These are phyloP conservation scores for Hartigia nigra DNA, from an alignment of 2,888 invertebrate species.

Conservation along the genomic window DNA sequence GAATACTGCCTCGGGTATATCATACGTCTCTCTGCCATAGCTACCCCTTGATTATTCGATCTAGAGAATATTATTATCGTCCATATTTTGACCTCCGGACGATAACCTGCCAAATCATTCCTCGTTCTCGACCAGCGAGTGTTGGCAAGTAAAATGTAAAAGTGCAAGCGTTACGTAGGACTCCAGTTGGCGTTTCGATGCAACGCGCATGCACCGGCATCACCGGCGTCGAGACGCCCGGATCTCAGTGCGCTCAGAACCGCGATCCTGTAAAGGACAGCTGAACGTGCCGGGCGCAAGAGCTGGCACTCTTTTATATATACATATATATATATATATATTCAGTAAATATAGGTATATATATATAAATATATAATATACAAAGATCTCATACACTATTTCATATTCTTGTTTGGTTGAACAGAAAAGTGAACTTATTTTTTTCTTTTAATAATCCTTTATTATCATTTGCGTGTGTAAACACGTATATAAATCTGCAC, in stretches of 20 bases:
- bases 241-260: constrained; percentile 60
- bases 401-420: not conserved
- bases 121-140: not conserved
- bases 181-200: not conserved
- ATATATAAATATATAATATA: not conserved
- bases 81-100: not conserved
- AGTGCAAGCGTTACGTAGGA: not conserved
- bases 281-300: not conserved
- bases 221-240: constrained; percentile 48
- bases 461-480: not conserved
- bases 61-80: not conserved
- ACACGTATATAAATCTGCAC: not conserved
- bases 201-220: constrained; percentile 52
- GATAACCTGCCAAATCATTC: not conserved
- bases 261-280: constrained; percentile 49
- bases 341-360: not conserved
- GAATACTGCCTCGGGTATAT: not conserved
- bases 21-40: not conserved
- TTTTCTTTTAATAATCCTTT: not conserved
- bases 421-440: not conserved
- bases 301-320: not conserved
- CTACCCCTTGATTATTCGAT: not conserved
- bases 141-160: not conserved
- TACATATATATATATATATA: not conserved
- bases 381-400: not conserved